Base-by-base conservation (phyloP, 2,888 invertebrate species). In the Dicycla oo region DNA sequence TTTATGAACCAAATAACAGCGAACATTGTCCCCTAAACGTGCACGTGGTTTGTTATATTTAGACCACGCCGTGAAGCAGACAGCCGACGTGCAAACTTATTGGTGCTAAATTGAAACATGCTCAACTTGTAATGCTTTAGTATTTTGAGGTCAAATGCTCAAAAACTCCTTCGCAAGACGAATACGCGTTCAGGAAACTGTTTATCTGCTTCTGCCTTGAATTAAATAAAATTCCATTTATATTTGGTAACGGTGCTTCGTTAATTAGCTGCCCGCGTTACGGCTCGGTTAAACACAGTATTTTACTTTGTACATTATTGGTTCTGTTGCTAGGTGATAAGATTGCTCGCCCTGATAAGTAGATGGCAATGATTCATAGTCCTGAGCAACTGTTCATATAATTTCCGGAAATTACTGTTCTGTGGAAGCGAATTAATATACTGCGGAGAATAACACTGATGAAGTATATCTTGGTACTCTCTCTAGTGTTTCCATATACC, bases 41-140 rank as follows among this genome's bases (percentile, higher is more conserved):
- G 88, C 94, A 94, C 95, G 95, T 95, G 95, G 93, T 90, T n/a
- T 71, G 80, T 83, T 92, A 92, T 87, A 91, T 91, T 90, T 93
- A 92, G 91, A 91, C 75, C 87, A 87, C 84, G 88, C 87, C 85
- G 85, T 86, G 79, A 65, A 76, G 65, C 56, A 54, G 60, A 56
- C 62, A 71, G 54, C 61, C 69, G 49, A 60, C 38, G 60, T 69
- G 57, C 61, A 66, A 72, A 69, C 51, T 54, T 74, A 68, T n/a
- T 63, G 45, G 26, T 69, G 47, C 40, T 66, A 69, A 77, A 76
- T 66, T n/a, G 49, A 61, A 56, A 77, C 40, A 77, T 38, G n/a
- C 23, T 65, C 30, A 69, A 81, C 26, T 61, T 69, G 61, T 64
- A 68, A 71, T 56, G 40, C 53, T 49, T 45, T 23, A 47, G 13